Evolutionary conservation across 2,888 invertebrate species (phyloP).

Genomic region (Meiosimyza decipiens): DNA sequence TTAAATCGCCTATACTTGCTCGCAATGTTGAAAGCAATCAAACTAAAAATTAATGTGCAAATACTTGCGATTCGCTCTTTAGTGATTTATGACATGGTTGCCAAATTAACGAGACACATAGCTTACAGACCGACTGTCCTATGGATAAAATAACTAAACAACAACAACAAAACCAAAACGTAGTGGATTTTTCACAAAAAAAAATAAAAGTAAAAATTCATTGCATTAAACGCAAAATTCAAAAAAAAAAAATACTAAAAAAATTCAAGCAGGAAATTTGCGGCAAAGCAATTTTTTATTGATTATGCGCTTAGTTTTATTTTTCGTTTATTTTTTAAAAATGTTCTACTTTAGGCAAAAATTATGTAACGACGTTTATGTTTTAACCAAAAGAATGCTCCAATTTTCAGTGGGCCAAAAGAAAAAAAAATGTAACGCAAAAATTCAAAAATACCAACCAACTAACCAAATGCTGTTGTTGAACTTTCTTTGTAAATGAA

Average conservation of each 20-base stretch:
- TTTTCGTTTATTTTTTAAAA: background rate
- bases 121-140: no score
- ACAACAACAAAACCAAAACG: background rate
- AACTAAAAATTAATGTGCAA: background rate
- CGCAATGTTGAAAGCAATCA: background rate
- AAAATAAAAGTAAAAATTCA: no score
- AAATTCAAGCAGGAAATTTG: constrained; percentile 10
- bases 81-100: constrained; percentile 1
- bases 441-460: no score
- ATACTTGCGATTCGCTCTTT: background rate
- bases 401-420: constrained; percentile 9
- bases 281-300: constrained; percentile 2
- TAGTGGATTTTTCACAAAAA: background rate
- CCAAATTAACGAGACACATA: background rate
- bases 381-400: constrained; percentile 15
- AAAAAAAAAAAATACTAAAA: background rate
- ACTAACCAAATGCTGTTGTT: background rate
- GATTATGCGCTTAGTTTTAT: background rate
- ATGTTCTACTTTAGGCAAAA: background rate
- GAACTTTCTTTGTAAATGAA: constrained; percentile 2
- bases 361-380: background rate
- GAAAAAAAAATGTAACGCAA: background rate
- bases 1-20: no score
- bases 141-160: background rate
- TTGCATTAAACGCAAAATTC: no score